Conservation (phyloP, 2,113 vertebrate species). For the Varanus komodoensis region DNA sequence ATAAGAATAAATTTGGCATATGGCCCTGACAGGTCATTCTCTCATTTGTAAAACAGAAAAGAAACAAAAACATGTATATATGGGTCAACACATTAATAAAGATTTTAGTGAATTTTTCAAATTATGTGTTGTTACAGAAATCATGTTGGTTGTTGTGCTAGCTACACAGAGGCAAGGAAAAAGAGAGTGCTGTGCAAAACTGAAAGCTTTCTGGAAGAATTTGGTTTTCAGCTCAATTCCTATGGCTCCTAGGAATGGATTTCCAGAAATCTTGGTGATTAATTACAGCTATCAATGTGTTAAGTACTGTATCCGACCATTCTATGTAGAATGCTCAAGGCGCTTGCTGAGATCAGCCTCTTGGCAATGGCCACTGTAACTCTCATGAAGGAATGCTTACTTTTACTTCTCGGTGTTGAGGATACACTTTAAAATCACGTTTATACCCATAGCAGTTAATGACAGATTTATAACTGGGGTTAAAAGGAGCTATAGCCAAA, state of each 20-base stretch:
- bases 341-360: not conserved
- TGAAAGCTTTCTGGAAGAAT: not conserved
- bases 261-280: not conserved
- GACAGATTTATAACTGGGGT: not conserved
- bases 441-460: not conserved
- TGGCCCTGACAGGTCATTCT: not conserved
- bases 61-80: not conserved
- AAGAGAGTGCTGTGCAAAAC: not conserved
- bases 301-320: not conserved
- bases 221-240: not conserved
- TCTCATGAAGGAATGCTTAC: not conserved
- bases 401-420: not conserved
- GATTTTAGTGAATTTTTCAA: not conserved
- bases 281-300: not conserved
- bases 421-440: not conserved
- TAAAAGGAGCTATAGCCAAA: not conserved
- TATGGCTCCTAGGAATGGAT: not conserved
- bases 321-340: not conserved
- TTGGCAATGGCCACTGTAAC: not conserved
- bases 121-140: not conserved
- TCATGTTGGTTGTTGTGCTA: not conserved
- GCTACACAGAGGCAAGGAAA: not conserved
- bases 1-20: not conserved
- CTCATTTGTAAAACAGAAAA: not conserved
- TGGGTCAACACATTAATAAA: no score